Evolutionary conservation across 53 echinoderm and acorn worm genomes (phyloP).

Genomic region (Echinometra lucunter): DNA sequence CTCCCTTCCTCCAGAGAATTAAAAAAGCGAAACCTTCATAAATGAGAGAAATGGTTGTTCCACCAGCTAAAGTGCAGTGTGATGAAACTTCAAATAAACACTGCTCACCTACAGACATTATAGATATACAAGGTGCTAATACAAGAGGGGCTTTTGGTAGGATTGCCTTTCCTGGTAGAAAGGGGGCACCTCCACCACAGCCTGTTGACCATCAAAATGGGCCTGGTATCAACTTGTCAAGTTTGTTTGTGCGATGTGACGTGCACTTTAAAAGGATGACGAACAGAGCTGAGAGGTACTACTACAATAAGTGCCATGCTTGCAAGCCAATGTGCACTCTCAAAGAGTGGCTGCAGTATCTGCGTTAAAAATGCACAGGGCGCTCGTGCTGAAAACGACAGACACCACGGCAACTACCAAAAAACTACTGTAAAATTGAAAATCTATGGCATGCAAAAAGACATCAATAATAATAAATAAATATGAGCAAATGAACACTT

Average conservation of each 20-base stretch:
- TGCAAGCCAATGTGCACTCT: background rate
- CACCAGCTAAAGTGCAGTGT: slow-evolving; percentile 28
- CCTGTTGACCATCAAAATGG: slow-evolving; percentile 54
- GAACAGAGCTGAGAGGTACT: slow-evolving; percentile 25
- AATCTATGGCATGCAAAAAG: background rate
- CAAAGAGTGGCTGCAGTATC: background rate
- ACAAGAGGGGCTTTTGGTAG: background rate
- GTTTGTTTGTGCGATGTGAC: slow-evolving; percentile 63
- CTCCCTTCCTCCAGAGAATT: background rate
- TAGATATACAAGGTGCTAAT: background rate
- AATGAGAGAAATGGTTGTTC: background rate
- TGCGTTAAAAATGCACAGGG: background rate
- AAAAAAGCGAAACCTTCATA: background rate
- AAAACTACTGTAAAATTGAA: background rate
- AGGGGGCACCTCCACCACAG: background rate
- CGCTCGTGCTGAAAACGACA: background rate
- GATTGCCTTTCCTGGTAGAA: background rate
- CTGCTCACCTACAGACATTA: slow-evolving; percentile 1
- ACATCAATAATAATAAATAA: background rate
- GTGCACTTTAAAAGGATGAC: slow-evolving; percentile 45
- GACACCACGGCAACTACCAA: background rate
- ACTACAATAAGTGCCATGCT: background rate
- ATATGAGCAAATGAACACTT: background rate
- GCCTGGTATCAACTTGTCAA: slow-evolving; percentile 65
- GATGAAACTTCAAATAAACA: slow-evolving; percentile 59